These are phyloP conservation scores for Seladonia tumulorum DNA, from an alignment of 2,888 invertebrate species.

Conservation along the genomic window DNA sequence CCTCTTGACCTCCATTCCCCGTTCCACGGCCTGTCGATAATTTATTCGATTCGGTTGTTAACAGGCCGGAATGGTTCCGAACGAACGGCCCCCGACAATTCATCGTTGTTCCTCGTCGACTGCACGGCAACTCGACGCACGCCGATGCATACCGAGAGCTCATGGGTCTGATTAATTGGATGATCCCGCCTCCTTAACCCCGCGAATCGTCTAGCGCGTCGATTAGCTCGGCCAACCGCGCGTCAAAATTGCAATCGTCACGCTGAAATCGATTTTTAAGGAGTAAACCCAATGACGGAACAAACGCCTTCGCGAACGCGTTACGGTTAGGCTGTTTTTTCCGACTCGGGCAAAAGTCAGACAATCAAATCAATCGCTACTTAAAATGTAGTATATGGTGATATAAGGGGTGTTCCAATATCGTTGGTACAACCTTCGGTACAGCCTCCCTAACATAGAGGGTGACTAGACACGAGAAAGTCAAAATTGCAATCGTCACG, in stretches of 20 bases:
- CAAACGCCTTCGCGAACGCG: neutral
- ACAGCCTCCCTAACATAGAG: neutral
- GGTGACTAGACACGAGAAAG: too few species aligned
- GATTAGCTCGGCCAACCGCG: neutral
- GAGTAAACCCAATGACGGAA: neutral
- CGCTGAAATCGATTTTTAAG: neutral
- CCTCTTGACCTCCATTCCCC: constrained; percentile 30
- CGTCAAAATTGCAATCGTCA: neutral
- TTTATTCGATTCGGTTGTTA: constrained; percentile 29
- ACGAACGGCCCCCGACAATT: constrained; percentile 2
- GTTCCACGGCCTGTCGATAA: constrained; percentile 12
- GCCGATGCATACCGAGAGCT: neutral
- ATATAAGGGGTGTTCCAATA: neutral
- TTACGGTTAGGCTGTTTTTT: too few species aligned
- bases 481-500: too few species aligned
- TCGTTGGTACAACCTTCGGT: neutral
- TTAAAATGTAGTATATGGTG: too few species aligned
- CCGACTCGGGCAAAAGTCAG: too few species aligned
- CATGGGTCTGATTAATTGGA: constrained; percentile 4
- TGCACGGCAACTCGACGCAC: neutral
- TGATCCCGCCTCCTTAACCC: constrained; percentile 6
- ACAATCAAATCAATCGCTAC: too few species aligned
- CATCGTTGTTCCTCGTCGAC: constrained; percentile 2
- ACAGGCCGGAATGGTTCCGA: constrained; percentile 11
- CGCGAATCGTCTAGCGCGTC: neutral